Conservation (phyloP, 2,888 invertebrate species). For the Pelosia muscerda region DNA sequence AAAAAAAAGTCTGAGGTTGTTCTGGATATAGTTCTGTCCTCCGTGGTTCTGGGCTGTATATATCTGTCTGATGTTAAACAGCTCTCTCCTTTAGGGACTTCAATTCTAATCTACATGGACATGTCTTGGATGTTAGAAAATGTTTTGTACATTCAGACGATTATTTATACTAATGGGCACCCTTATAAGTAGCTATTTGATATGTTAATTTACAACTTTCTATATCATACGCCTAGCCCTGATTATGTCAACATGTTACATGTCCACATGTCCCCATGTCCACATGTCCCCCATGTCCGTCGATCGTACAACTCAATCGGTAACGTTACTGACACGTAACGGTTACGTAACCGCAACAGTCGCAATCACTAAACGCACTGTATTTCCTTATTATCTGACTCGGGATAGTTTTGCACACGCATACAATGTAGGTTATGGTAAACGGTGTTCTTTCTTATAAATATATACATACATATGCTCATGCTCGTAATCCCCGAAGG, state of each 20-base stretch:
- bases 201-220: slow-evolving; percentile 1
- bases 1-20: too few relatives aligned
- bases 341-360: slow-evolving; percentile 57
- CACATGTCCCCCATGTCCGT: slow-evolving; percentile 12
- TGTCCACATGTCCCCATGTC: slow-evolving; percentile 10
- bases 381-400: slow-evolving; percentile 45
- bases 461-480: too few relatives aligned
- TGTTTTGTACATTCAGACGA: too few relatives aligned
- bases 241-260: slow-evolving; percentile 8
- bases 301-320: slow-evolving; percentile 20
- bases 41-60: too few relatives aligned
- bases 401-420: slow-evolving; percentile 44
- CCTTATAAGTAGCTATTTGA: neutral
- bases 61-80: too few relatives aligned
- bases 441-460: neutral
- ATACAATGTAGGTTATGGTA: slow-evolving; percentile 14
- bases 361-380: slow-evolving; percentile 39
- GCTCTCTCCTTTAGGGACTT: too few relatives aligned
- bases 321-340: slow-evolving; percentile 45
- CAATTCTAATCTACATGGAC: too few relatives aligned
- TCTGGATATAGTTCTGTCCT: too few relatives aligned
- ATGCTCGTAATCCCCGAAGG: too few relatives aligned
- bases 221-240: slow-evolving; percentile 1
- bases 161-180: neutral
- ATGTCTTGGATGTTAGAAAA: too few relatives aligned